Conservation (phyloP, 2,113 vertebrate species). For the Pachypanchax playfairii region DNA sequence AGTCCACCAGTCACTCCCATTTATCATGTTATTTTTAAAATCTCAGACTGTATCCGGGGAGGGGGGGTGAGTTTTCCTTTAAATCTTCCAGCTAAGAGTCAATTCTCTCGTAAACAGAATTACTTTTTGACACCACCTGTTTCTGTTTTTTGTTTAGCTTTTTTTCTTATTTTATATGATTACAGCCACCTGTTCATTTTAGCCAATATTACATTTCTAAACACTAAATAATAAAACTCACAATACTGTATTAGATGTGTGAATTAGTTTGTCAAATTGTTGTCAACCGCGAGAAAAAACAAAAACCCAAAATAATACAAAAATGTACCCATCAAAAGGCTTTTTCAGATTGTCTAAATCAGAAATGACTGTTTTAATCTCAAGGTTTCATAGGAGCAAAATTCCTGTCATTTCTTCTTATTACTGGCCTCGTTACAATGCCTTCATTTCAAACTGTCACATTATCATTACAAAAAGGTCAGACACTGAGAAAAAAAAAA, state of each 20-base stretch:
- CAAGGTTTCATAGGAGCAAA: background rate
- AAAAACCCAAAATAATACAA: too few species aligned
- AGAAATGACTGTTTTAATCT: background rate
- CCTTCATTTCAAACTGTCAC: slow-evolving; percentile 17
- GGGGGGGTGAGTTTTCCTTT: too few species aligned
- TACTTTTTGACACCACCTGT: too few species aligned
- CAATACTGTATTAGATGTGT: background rate
- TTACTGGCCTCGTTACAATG: background rate
- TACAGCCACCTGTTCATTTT: background rate
- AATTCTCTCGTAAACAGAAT: too few species aligned
- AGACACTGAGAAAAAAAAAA: background rate
- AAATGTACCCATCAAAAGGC: background rate
- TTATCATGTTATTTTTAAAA: too few species aligned
- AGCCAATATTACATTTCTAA: background rate
- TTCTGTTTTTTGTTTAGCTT: background rate
- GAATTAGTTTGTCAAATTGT: background rate
- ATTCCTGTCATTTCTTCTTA: background rate
- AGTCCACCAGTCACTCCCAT: too few species aligned
- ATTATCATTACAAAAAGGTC: slow-evolving; percentile 43
- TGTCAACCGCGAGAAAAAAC: too few species aligned
- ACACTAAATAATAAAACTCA: background rate
- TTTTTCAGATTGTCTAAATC: background rate
- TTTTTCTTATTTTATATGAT: background rate
- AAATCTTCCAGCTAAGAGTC: too few species aligned
- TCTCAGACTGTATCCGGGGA: too few species aligned